Base-by-base conservation (phyloP, 2,888 invertebrate species). In the Tipula unca region DNA sequence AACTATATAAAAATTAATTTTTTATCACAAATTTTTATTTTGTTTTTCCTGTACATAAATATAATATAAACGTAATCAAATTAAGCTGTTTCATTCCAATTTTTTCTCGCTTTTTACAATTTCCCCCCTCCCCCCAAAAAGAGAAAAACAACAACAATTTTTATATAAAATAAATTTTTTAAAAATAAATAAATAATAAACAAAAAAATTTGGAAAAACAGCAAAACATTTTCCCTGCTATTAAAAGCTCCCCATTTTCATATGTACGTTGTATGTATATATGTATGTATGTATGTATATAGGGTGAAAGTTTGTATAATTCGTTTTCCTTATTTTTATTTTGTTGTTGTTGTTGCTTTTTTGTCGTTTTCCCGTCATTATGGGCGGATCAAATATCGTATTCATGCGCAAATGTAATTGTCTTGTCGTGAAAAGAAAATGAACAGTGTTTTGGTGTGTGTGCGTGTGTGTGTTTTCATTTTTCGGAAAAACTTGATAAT, bases 401-500 rank as follows among this genome's bases (percentile, higher is more conserved):
- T 83, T 83, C 83, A 84, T 84, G 84, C 84, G 84, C 84, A 84
- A 84, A 84, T 36, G 39, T 84, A 84, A 84, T 84, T 84, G 84
- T 36, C 83, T 83, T 83, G 32, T 83, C 83, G n/a, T 29, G 35
- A 29, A 83, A 83, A 83, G 35, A 17, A 83, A 83, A 83, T 35
- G 83, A 17, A 83, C n/a, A 83, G 17, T 8, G 2, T 83, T 83
- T 83, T 69, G 25, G 69, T 69, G 20, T 69, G 17, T 48, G 48
- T 17, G 48, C n/a, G 48, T 48, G n/a, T 48, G 10, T 69, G 25
- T 25, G 25, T 69, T 25, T 69, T 48, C 8, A 10, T 69, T 69
- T 69, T 69, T 69, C 69, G 69, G 69, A 69, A 69, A 48, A 69
- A 69, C 69, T 69, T 69, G 20, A 69, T 69, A 69, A 69, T 69